Evolutionary conservation across 2,797 vertebrate genomes (phyloP).

Genomic region (Halcyon leucocephala): DNA sequence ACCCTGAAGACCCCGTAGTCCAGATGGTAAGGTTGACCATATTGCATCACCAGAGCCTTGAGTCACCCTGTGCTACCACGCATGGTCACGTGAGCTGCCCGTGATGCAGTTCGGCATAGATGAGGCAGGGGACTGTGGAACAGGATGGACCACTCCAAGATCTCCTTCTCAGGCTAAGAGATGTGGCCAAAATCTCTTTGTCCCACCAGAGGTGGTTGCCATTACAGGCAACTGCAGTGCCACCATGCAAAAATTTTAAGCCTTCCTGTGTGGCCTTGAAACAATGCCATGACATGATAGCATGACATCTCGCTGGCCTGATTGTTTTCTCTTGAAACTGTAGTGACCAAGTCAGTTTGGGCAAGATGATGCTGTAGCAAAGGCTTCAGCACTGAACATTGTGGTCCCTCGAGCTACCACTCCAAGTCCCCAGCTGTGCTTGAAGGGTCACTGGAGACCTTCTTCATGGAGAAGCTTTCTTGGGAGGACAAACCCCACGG

Average conservation of each 20-base stretch:
- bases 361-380: not conserved
- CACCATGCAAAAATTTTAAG: not conserved
- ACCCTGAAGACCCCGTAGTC: not conserved
- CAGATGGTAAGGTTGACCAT: not conserved
- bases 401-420: not conserved
- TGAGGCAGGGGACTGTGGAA: rapidly evolving
- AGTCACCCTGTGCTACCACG: not conserved
- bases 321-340: not conserved
- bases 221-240: not conserved
- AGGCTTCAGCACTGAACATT: not conserved
- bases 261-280: not conserved
- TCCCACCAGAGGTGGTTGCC: not conserved
- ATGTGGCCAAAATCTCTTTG: not conserved
- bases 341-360: not conserved
- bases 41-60: not conserved
- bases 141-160: not conserved
- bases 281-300: rapidly evolving
- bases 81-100: rapidly evolving
- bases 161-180: not conserved
- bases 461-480: not conserved
- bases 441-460: not conserved
- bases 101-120: not conserved
- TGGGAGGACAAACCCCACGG: not conserved
- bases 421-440: rapidly evolving
- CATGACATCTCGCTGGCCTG: not conserved